Evolutionary conservation across 2,888 invertebrate genomes (phyloP).

Genomic region (Temnothorax ravouxi): DNA sequence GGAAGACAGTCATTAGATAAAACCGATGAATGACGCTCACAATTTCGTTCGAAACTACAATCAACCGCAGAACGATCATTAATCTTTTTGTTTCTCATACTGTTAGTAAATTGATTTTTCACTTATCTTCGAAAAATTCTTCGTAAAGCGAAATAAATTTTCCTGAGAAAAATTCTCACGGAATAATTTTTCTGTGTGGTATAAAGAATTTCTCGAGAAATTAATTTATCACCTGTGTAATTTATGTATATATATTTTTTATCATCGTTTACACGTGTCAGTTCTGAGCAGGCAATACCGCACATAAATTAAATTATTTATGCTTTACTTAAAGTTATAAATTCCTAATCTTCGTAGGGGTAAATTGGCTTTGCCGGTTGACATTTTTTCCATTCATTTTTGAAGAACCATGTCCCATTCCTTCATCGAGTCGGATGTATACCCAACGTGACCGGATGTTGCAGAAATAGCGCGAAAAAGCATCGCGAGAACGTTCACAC

Average conservation of each 20-base stretch:
- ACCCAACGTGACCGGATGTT: slow-evolving; percentile 10
- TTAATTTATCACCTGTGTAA: not conserved
- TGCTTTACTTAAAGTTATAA: not conserved
- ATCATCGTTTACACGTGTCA: slow-evolving; percentile 2
- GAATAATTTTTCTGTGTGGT: not conserved
- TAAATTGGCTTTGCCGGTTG: not conserved
- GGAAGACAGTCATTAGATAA: not conserved
- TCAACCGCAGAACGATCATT: not conserved
- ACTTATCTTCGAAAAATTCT: not conserved
- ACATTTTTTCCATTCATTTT: not conserved
- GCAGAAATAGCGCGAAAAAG: slow-evolving; percentile 21
- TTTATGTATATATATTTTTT: no score
- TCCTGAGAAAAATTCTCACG: not conserved
- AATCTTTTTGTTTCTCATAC: not conserved
- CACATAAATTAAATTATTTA: slow-evolving; percentile 2
- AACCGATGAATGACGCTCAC: not conserved
- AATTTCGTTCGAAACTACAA: not conserved
- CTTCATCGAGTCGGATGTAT: not conserved
- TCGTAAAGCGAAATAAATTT: not conserved
- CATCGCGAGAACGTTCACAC: slow-evolving; percentile 34
- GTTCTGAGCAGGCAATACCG: not conserved
- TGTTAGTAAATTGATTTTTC: not conserved
- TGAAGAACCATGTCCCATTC: not conserved
- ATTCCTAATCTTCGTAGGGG: not conserved
- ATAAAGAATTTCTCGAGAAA: not conserved